Evolutionary conservation across 2,888 invertebrate species (phyloP).

Genomic region (Erebia palarica): DNA sequence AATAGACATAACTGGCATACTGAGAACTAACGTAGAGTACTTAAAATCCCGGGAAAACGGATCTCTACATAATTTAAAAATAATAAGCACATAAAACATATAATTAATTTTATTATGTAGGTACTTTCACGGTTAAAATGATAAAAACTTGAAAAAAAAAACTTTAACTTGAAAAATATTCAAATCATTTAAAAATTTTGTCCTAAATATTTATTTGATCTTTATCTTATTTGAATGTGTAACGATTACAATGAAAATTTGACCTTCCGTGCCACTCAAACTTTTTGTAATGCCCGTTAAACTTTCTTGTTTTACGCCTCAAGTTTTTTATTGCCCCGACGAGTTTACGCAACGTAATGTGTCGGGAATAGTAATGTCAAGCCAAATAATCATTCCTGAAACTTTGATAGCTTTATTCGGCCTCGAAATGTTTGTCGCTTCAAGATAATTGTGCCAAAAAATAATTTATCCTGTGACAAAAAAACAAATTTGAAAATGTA

Average conservation of each 20-base stretch:
- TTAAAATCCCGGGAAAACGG: no score
- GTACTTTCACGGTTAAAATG: no score
- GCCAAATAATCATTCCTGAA: conserved; percentile 37
- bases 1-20: no score
- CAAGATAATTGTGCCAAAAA: conserved; percentile 3
- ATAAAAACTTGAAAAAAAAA: no score
- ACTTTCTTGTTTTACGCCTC: conserved; percentile 48
- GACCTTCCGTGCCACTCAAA: conserved; percentile 46
- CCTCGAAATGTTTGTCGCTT: conserved; percentile 12
- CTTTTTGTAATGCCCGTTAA: conserved; percentile 49
- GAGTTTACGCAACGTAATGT: conserved; percentile 46
- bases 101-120: no score
- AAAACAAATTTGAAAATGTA: background rate
- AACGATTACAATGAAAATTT: conserved; percentile 42
- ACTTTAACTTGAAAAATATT: no score
- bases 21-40: no score
- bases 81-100: no score
- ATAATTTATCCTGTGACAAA: background rate
- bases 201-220: no score
- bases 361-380: conserved; percentile 40
- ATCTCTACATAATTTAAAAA: no score
- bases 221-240: no score
- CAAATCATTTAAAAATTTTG: no score
- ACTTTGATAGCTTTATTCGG: conserved; percentile 35
- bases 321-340: conserved; percentile 45